Evolutionary conservation across 2,888 invertebrate genomes (phyloP), one percentile per base, ranked within the genome.

Genomic region (Hemaris fuciformis): DNA sequence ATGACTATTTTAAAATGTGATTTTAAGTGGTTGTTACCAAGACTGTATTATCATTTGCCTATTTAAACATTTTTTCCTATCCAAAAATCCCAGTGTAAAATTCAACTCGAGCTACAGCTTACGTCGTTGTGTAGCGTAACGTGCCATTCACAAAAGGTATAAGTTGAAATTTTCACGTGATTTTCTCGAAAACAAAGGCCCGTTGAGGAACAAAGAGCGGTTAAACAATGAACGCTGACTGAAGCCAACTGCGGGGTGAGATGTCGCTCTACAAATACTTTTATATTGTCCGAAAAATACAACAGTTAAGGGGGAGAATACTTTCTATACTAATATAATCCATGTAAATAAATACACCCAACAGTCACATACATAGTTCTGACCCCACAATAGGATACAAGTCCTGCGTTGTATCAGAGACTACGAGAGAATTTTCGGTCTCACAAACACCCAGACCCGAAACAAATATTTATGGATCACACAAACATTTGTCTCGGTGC

Each of bases 121-220:
- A 4, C 27, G n/a, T n/a, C n/a, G 3, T 18, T 8, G 18, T 53
- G 31, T 53, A 10, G 38, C 38, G 3, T 38, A 38, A 38, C 38
- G 38, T 48, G n/a, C 25, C 48, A 25, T 25, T 58, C 20, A 45
- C 25, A 53, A 53, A 53, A 53, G 53, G 53, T 53, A 53, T 53
- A 53, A 53, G 18, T 53, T 53, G 66, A 75, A 80, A 77, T 75
- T 80, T 79, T 80, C 75, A 77, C 79, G 77, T 81, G 76, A 82
- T 82, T 82, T 81, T 75, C 77, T 70, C 69, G 70, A 75, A 80
- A 81, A 80, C 80, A 82, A 82, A 77, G 80, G 2, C 73, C 63
- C 3, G 63, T 66, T 61, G 43, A 18, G 41, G 70, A 80, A 82
- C 82, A 82, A 82, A 80, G 80, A 76, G 74, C 67, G 63, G 62